Conservation (phyloP, 2,113 vertebrate genomes). For the Clarias macrocephalus region DNA sequence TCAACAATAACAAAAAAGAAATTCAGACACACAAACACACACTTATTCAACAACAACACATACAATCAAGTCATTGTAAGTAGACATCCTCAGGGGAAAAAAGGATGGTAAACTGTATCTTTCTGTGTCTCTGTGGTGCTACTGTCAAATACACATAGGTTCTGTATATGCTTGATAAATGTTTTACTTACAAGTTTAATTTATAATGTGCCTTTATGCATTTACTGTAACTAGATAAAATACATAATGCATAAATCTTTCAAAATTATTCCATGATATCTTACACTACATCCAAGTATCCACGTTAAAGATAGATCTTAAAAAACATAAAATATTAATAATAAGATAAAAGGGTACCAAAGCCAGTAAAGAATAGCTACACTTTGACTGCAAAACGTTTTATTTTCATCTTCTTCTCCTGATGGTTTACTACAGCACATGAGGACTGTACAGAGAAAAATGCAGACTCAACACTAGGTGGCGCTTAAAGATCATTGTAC, state of each 20-base stretch:
- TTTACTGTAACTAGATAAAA: neutral
- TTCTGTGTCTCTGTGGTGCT: neutral
- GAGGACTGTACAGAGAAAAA: neutral
- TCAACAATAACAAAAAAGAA: neutral
- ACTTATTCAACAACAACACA: neutral
- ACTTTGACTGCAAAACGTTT: neutral
- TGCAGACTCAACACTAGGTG: constrained; percentile 5
- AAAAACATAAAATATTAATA: neutral
- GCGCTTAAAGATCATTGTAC: neutral
- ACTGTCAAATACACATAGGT: neutral
- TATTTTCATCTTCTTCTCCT: neutral
- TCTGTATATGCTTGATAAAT: neutral
- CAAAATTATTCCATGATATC: neutral
- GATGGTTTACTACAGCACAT: neutral
- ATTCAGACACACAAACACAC: neutral
- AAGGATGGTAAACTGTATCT: neutral
- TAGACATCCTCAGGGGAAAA: neutral
- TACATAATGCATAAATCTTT: too few species aligned
- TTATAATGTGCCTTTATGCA: neutral
- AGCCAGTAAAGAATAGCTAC: neutral
- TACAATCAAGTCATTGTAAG: neutral
- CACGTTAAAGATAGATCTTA: neutral
- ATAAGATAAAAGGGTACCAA: neutral
- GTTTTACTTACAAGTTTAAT: neutral
- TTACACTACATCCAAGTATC: neutral